phyloP scores from a whole-genome alignment of 2,113 vertebrate species.

The Leptobrachium leishanense region DNA sequence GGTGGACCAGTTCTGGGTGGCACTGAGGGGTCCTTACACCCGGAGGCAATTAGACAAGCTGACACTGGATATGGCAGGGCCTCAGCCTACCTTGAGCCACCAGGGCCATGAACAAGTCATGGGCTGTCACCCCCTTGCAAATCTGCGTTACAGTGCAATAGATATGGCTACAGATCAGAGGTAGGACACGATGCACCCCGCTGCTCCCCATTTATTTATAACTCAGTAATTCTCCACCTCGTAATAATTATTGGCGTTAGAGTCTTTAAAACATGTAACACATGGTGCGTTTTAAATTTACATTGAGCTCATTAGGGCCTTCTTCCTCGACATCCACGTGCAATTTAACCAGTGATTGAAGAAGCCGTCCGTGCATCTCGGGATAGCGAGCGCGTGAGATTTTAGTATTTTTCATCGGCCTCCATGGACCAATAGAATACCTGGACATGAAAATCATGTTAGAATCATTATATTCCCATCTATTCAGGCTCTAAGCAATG shows the following conservation, averaged over 20 bases:
- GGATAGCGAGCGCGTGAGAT: not conserved
- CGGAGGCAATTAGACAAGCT: too few relatives aligned
- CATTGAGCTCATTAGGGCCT: not conserved
- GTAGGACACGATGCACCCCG: too few relatives aligned
- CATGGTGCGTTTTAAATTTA: not conserved
- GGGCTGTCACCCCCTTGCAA: too few relatives aligned
- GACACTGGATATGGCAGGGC: too few relatives aligned
- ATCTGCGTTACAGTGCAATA: too few relatives aligned
- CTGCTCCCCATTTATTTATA: too few relatives aligned
- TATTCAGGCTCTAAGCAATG: conserved; percentile 34
- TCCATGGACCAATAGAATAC: not conserved
- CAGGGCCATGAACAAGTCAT: too few relatives aligned
- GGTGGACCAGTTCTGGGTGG: too few relatives aligned
- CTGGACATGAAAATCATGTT: conserved; percentile 11
- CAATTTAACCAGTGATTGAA: not conserved
- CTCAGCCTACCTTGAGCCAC: too few relatives aligned
- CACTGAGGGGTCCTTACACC: too few relatives aligned
- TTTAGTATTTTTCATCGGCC: not conserved
- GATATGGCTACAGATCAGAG: too few relatives aligned
- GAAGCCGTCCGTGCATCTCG: not conserved
- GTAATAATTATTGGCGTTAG: not conserved
- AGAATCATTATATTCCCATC: conserved; percentile 8
- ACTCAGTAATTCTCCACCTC: not conserved
- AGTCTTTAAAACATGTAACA: not conserved
- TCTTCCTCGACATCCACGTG: not conserved